Conservation (phyloP, 2,797 vertebrate genomes). For the Pipistrellus kuhlii region DNA sequence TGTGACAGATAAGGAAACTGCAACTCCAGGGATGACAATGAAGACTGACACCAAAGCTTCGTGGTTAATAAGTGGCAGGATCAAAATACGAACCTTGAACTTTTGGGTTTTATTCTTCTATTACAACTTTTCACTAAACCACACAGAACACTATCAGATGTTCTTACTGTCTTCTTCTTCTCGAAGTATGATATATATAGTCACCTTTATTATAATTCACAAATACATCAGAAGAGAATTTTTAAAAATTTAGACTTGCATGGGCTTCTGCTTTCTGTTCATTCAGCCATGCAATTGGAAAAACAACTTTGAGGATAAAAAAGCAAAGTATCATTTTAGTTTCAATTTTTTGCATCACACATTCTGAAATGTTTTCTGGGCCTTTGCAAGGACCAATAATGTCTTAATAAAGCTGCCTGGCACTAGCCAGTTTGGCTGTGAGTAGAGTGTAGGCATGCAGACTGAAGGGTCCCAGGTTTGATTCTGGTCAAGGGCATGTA, state of each 20-base stretch:
- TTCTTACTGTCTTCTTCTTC: not conserved
- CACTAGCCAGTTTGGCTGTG: too few relatives aligned
- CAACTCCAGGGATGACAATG: not conserved
- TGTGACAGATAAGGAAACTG: not conserved
- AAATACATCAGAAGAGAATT: not conserved
- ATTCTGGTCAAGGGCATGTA: too few relatives aligned
- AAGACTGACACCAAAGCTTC: not conserved
- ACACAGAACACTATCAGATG: not conserved
- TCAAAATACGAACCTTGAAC: not conserved
- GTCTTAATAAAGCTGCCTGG: not conserved
- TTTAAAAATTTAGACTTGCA: not conserved
- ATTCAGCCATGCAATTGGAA: not conserved
- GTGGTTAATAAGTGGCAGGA: not conserved
- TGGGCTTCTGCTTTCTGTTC: not conserved
- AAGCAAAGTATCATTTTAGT: not conserved
- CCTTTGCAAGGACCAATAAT: not conserved
- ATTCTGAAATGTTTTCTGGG: not conserved
- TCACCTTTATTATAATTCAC: conserved; percentile 38
- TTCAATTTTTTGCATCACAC: not conserved
- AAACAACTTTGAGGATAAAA: not conserved
- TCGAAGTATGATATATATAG: not conserved
- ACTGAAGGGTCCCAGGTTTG: too few relatives aligned
- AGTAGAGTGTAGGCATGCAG: too few relatives aligned
- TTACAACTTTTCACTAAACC: not conserved
- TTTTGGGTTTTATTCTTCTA: not conserved